Evolutionary conservation across 2,797 vertebrate genomes (phyloP).

Genomic region (Pangasius krempfi): DNA sequence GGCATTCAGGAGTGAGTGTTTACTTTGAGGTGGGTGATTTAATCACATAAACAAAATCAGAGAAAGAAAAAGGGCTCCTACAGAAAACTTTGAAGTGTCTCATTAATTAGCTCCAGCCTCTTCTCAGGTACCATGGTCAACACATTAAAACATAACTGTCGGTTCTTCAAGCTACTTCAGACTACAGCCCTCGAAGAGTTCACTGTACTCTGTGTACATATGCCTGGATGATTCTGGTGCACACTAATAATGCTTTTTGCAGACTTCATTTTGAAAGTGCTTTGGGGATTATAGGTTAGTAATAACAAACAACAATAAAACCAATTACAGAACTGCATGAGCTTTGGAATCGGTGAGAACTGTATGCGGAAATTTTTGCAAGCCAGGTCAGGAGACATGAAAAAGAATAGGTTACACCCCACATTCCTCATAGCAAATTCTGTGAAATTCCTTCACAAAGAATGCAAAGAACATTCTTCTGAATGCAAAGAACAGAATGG

Average conservation of each 20-base stretch:
- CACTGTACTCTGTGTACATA: not conserved
- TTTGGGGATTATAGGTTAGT: conserved; percentile 20
- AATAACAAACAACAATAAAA: conserved; percentile 29
- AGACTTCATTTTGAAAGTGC: conserved; percentile 9
- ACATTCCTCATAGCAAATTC: conserved; percentile 22
- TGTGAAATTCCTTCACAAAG: conserved; percentile 16
- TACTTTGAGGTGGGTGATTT: conserved; percentile 62
- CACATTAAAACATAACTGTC: conserved; percentile 10
- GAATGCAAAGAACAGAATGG: conserved; percentile 10
- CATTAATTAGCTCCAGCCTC: conserved; percentile 71
- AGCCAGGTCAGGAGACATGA: conserved; percentile 10
- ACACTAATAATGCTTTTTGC: not conserved
- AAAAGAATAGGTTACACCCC: conserved; percentile 23
- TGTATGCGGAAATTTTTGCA: not conserved
- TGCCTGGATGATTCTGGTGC: not conserved
- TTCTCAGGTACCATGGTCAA: conserved; percentile 66
- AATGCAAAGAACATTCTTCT: conserved; percentile 20
- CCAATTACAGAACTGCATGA: conserved; percentile 6
- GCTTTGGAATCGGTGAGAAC: not conserved
- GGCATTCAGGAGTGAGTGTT: conserved; percentile 63
- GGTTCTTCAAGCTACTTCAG: not conserved
- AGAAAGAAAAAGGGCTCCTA: conserved; percentile 23
- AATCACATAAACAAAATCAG: conserved; percentile 73
- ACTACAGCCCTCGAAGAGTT: not conserved
- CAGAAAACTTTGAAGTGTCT: conserved; percentile 72